phyloP scores from a whole-genome alignment of 1,140 invertebrate genomes.

The Gonioctena quinquepunctata region DNA sequence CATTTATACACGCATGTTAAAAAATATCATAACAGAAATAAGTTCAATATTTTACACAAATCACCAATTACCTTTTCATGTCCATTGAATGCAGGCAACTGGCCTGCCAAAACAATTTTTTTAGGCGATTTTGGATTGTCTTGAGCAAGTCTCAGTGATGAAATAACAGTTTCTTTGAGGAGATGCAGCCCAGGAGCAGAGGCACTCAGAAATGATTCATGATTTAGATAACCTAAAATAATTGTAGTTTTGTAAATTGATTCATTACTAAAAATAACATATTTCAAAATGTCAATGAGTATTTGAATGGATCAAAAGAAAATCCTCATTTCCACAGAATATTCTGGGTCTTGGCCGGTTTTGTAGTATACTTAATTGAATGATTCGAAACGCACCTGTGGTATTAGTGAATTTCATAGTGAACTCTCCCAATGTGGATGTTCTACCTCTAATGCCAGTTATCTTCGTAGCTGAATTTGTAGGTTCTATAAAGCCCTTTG shows the following conservation, averaged over 20 bases:
- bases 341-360: too few relatives aligned
- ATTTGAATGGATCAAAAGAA: too few relatives aligned
- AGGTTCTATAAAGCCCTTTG: slow-evolving; percentile 64
- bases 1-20: too few relatives aligned
- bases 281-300: too few relatives aligned
- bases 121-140: slow-evolving; percentile 62
- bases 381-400: slow-evolving; percentile 44
- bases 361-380: too few relatives aligned
- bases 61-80: slow-evolving; percentile 55
- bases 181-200: slow-evolving; percentile 71
- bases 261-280: too few relatives aligned
- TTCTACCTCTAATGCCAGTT: slow-evolving; percentile 75
- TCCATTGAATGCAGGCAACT: slow-evolving; percentile 51
- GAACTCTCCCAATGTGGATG: slow-evolving; percentile 80
- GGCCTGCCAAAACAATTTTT: slow-evolving; percentile 66
- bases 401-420: slow-evolving; percentile 59
- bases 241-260: too few relatives aligned
- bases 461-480: slow-evolving; percentile 62
- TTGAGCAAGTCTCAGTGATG: slow-evolving; percentile 64
- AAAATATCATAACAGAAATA: too few relatives aligned
- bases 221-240: slow-evolving; percentile 61
- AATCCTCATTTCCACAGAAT: too few relatives aligned
- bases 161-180: slow-evolving; percentile 78
- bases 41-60: too few relatives aligned
- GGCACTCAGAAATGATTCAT: slow-evolving; percentile 76